Evolutionary conservation across 2,113 vertebrate species (phyloP).

Genomic region (Lophius piscatorius): DNA sequence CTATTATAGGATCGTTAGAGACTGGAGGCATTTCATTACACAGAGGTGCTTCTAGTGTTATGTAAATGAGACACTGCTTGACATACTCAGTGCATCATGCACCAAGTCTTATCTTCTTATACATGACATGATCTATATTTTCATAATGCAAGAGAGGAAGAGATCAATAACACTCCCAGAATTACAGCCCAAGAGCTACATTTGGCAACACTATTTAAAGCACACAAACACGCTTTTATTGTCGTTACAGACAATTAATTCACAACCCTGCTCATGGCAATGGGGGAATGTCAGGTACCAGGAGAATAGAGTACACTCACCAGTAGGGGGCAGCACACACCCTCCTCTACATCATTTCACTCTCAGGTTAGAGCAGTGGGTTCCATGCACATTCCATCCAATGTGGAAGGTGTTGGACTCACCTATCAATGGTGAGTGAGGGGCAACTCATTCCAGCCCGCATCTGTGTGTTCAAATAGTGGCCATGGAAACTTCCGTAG

Average conservation of each 20-base stretch:
- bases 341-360: background rate
- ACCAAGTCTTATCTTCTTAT: too few relatives aligned
- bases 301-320: background rate
- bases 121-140: too few relatives aligned
- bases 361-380: conserved; percentile 1
- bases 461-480: background rate
- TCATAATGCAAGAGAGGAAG: too few relatives aligned
- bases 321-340: conserved; percentile 22
- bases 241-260: too few relatives aligned
- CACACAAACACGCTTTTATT: too few relatives aligned
- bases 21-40: background rate
- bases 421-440: background rate
- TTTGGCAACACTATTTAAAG: too few relatives aligned
- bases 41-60: background rate
- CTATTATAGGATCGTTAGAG: background rate
- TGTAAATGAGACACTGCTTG: too few relatives aligned
- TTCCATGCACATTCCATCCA: conserved; percentile 24
- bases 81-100: too few relatives aligned
- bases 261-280: too few relatives aligned
- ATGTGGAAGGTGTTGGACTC: background rate
- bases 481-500: background rate
- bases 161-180: too few relatives aligned
- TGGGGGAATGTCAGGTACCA: too few relatives aligned
- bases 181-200: too few relatives aligned
- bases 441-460: conserved; percentile 14